Evolutionary conservation across 2,888 invertebrate genomes (phyloP), one percentile per base, ranked within the genome.

Genomic region (Lepidocyrtoides sp.): DNA sequence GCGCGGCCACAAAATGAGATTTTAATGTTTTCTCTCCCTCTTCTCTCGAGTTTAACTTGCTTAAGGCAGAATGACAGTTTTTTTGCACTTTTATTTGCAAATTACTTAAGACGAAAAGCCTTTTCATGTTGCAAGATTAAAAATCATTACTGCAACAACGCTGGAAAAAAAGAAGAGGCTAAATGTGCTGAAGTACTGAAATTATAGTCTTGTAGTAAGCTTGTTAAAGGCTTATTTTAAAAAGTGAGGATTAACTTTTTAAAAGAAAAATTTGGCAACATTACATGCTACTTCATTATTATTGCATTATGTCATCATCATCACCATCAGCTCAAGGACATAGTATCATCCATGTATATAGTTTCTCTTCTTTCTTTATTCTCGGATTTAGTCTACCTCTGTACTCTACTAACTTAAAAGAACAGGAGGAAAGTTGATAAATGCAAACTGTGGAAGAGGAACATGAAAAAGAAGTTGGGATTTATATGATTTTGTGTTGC

Each of bases 61-160:
- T 8, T n/a, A n/a, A n/a, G n/a, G n/a, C n/a, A n/a, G n/a, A n/a
- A n/a, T n/a, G n/a, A n/a, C n/a, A 17, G 23, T 69, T 75, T 75
- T 75, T 75, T 20, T 72, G 26, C 3, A 72, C 23, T 23, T 72
- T 51, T 75, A 36, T 32, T 48, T 23, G 48, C 75, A 75, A 75
- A 72, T 72, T 72, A 44, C 14, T 72, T 72, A 72, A 44, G 44
- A 44, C 72, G 75, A 75, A 75, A 75, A 75, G 75, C 75, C 75
- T 75, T 75, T 75, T 51, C 75, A 75, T 75, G 75, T 75, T 75
- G 20, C 23, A 2, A 75, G 51, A 75, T 75, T 75, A 75, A 75
- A 75, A 72, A 20, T 44, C 10, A 41, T 72, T 63, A 29, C 8
- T 29, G 14, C 60, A 60, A 60, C n/a, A n/a, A n/a, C n/a, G n/a